phyloP scores from a whole-genome alignment of 2,888 invertebrate genomes.

The Dorcus hopei region DNA sequence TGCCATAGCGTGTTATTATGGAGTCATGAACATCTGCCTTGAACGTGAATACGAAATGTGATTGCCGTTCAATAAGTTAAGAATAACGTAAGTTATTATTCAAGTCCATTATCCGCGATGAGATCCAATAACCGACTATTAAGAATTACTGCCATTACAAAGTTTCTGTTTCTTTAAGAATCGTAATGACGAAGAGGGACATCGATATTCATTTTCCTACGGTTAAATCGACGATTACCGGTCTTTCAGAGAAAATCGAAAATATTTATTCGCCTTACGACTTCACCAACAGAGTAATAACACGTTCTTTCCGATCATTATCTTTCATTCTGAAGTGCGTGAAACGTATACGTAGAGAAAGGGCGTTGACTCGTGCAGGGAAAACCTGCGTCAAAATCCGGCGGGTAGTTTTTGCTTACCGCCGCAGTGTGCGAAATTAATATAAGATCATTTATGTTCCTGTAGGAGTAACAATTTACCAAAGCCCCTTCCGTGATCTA shows the following conservation, averaged over 20 bases:
- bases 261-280: too few relatives aligned
- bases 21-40: conserved; percentile 21
- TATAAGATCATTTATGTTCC: neutral
- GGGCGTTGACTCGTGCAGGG: too few relatives aligned
- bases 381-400: too few relatives aligned
- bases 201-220: too few relatives aligned
- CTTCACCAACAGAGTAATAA: too few relatives aligned
- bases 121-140: conserved; percentile 17
- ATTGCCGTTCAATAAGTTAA: conserved; percentile 21
- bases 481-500: conserved; percentile 42
- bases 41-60: conserved; percentile 21
- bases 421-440: neutral
- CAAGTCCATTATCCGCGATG: conserved; percentile 21
- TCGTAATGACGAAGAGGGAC: neutral
- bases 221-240: too few relatives aligned
- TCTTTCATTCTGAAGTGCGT: too few relatives aligned
- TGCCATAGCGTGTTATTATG: conserved; percentile 15
- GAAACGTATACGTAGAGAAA: too few relatives aligned
- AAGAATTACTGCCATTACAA: conserved; percentile 8
- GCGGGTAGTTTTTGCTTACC: too few relatives aligned
- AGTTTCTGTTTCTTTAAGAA: neutral
- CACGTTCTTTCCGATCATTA: too few relatives aligned
- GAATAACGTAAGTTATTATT: conserved; percentile 21
- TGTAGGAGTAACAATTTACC: conserved; percentile 8
- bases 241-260: too few relatives aligned